Evolutionary conservation across 2,797 vertebrate genomes (phyloP), one percentile per base, ranked within the genome.

Genomic region (Xenentodon cancila): DNA sequence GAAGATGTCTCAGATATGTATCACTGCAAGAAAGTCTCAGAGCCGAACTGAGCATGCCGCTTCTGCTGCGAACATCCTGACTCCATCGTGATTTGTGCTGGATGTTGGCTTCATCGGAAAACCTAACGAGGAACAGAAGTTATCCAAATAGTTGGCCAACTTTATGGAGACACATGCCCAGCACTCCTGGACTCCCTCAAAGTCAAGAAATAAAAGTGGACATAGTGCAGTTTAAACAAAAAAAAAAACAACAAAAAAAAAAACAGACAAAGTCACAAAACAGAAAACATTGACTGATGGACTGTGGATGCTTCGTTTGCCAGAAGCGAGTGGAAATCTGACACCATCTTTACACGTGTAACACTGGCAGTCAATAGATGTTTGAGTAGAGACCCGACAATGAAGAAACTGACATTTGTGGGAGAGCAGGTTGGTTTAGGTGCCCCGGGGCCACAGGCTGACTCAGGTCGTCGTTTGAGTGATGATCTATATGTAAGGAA

Each of bases 401-500:
- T 52, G 16, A 21, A 52, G 34, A 43, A 30, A 43, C 16, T 18
- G 34, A 54, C 2, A 3, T 43, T 45, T 59, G 64, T 77, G 70
- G 57, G 22, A 50, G 64, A 74, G 63, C 51, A 66, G 74, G 69
- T 79, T 72, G 16, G 62, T 68, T 83, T 62, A 64, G 77, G 66
- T 52, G 61, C 79, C 87, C 53, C 11, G 30, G 52, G 64, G 79
- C 59, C 63, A 53, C 1, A 40, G 17, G 54, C 77, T 61, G 53
- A 75, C 67, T 79, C 70, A 44, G 17, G n/a, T 32, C 45, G 44
- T 40, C 30, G 16, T 68, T 60, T 78, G 72, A 88, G 67, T 32
- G 40, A 87, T 87, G 80, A 83, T 65, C 79, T 82, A 56, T 55
- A 53, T 68, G 60, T 18, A 55, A 37, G 56, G 59, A 71, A 68